Base-by-base conservation (phyloP, 1,140 invertebrate genomes). In the Acyrthosiphon pisum region DNA sequence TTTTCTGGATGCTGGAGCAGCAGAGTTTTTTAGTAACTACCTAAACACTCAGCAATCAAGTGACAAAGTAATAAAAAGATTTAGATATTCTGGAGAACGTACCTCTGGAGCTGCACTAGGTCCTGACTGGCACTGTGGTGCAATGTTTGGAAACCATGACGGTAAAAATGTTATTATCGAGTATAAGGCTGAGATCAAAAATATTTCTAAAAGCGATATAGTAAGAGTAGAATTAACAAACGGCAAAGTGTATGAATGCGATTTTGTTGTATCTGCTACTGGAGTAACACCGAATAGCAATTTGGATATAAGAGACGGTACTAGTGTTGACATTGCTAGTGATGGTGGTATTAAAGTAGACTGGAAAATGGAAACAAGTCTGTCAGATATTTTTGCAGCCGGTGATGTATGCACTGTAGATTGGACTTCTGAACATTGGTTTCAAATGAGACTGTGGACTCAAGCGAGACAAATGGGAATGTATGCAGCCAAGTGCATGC, bases 401-500 rank as follows among this genome's bases (percentile, higher is more conserved):
- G 99, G 99, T 22, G 99, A 99, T 96, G 97, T 98, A 20, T 99
- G 98, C 94, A 96, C 96, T 94, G 97, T 97, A 50, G 95, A 95
- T 50, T 99, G 99, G 99, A 95, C 96, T 35, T 94, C 95, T 91
- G 96, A 98, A 1, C 98, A 99, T 95, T 99, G 99, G 99, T 98
- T 99, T 95, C 99, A 99, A 95, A 98, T 99, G 97, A 96, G 98
- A 89, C 95, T 99, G 4, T 99, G 99, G 99, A 98, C 98, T 11
- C 99, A 99, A 96, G 99, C 99, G 0, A 95, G 98, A 94, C 98
- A 99, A 95, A 99, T 99, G 99, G 99, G 99, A 23, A 96, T 96
- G 83, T 99, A 99, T 96, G 98, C 98, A 30, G 99, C 98, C 1
- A 98, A 98, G 95, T 97, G 97, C 93, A 99, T 99, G 98, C 96